A percentile compares a stretch with the other conserved stretches of the same genome.
These are phyloP conservation scores for Macrobrachium rosenbergii DNA, from an alignment of 1,140 invertebrate species.

Conservation along the genomic window DNA sequence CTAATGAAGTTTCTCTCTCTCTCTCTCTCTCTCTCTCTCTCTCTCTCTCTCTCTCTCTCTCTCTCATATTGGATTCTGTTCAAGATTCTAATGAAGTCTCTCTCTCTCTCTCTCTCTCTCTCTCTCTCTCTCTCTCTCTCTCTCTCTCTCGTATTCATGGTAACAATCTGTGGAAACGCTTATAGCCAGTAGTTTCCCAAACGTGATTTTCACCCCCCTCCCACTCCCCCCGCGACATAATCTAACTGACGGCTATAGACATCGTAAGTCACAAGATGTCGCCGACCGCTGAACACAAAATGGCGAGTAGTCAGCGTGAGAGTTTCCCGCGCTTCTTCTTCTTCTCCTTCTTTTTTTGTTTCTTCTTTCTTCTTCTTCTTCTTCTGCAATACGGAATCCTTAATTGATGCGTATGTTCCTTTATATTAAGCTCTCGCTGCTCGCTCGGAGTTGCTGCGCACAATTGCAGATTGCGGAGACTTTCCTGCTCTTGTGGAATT, in stretches of 20 bases:
- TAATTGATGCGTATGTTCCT: no score
- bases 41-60: constrained; percentile 37
- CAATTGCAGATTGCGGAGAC: no score
- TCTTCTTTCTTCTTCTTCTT: not conserved
- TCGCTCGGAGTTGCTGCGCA: no score
- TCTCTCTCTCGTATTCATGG: no score
- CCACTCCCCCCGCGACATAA: not conserved
- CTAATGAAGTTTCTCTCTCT: no score
- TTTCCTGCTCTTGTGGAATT: no score
- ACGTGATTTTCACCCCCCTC: not conserved
- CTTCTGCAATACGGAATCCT: not conserved
- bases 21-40: constrained; percentile 7
- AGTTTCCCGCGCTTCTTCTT: constrained; percentile 4
- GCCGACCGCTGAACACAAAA: not conserved
- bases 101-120: not conserved
- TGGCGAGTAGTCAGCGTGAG: no score
- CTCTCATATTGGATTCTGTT: not conserved
- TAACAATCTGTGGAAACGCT: no score
- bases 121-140: not conserved
- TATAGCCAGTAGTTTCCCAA: no score
- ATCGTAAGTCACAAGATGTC: not conserved
- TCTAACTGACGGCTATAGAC: not conserved
- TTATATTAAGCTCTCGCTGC: no score
- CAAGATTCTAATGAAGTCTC: not conserved
- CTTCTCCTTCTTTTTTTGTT: not conserved